Base-by-base conservation (phyloP, 2,888 invertebrate species). In the Reticulitermes lucifugus region DNA sequence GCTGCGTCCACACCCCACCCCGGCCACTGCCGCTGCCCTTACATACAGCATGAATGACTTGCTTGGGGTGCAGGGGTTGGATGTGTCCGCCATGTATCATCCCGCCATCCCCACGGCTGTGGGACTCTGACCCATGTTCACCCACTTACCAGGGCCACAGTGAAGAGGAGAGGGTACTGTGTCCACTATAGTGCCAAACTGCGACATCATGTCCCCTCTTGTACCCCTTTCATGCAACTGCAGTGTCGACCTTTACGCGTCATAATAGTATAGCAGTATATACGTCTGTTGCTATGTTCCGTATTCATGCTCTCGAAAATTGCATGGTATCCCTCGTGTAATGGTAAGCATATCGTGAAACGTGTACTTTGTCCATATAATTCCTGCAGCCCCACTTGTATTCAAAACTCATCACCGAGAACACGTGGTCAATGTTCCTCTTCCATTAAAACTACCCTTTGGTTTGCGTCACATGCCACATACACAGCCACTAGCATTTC, bases 1-100 rank as follows among this genome's bases (percentile, higher is more conserved):
- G 70, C 84, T 83, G 85, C 86, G 83, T 79, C 88, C 85, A 70
- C 88, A 85, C 87, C 87, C 83, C 85, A 86, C 82, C 71, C 86
- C 86, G 90, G 92, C 92, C 91, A 93, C 90, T 89, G 92, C 90
- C 89, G 94, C 91, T 90, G 92, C 93, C 43, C 91, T 94, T 86
- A 92, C 94, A 79, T 95, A 95, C 90, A 94, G 94, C 86, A 93
- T 95, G 92, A 94, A 93, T 89, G 95, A 95, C 89, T 91, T 95
- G 87, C 92, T 97, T 85, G 95, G 96, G 75, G 92, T 95, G 84
- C 95, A 94, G 88, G 93, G 94, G 79, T 92, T 95, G 86, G 95
- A 95, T 89, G 91, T 95, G 89, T 91, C 91, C 65, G 93, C 96
- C 22, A 93, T 96, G 83, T 96, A 96, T 90, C 94, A 96, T 89